phyloP scores from a whole-genome alignment of 2,888 invertebrate species.

The Pandemis cinnamomeana region DNA sequence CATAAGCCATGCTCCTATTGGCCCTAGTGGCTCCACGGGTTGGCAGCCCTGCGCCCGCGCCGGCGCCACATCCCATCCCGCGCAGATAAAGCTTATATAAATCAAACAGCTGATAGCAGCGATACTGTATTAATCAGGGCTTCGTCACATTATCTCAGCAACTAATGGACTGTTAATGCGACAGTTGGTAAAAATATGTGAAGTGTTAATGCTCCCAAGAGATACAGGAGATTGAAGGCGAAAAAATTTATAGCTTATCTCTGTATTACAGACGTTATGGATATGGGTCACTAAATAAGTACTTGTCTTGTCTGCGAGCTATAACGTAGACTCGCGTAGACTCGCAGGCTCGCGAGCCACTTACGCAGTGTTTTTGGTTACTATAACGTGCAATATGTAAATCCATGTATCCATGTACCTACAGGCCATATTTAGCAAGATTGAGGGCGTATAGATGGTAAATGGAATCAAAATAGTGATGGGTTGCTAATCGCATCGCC shows the following conservation, averaged over 20 bases:
- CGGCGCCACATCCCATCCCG: slow-evolving; percentile 57
- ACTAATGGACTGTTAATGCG: slow-evolving; percentile 72
- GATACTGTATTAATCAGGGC: slow-evolving; percentile 65
- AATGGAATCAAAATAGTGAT: too few species aligned
- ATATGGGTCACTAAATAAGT: too few species aligned
- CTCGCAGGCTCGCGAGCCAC: too few species aligned
- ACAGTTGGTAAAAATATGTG: slow-evolving; percentile 52
- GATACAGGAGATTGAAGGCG: slow-evolving; percentile 5
- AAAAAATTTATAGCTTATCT: slow-evolving; percentile 3
- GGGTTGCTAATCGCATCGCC: too few species aligned
- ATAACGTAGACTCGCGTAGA: too few species aligned
- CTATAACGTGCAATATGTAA: too few species aligned
- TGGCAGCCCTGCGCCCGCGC: slow-evolving; percentile 25
- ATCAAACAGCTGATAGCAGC: slow-evolving; percentile 65
- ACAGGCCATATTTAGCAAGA: too few species aligned
- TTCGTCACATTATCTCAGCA: slow-evolving; percentile 42
- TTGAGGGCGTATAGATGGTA: too few species aligned
- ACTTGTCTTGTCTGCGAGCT: too few species aligned
- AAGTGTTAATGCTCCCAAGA: slow-evolving; percentile 34
- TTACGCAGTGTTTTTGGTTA: too few species aligned
- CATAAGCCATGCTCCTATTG: too few species aligned
- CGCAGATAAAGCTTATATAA: slow-evolving; percentile 57
- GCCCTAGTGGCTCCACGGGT: not conserved
- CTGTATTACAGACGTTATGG: not conserved
- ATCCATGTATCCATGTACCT: too few species aligned